Evolutionary conservation across 2,113 vertebrate genomes (phyloP), one percentile per base, ranked within the genome.

Genomic region (Phrynosoma blainvillii): DNA sequence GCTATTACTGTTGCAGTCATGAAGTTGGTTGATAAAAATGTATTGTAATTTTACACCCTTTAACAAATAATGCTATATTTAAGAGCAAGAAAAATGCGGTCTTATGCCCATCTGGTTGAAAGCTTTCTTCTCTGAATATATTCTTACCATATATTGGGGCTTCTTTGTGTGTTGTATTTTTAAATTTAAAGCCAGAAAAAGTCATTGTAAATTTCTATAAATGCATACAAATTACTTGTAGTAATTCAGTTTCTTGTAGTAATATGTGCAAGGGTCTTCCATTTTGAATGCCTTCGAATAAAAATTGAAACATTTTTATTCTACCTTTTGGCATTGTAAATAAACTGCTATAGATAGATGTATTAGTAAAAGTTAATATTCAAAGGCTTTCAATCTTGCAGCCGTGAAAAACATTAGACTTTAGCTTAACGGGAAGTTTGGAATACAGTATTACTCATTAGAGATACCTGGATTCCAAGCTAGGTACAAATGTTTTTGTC

Each of bases 91-190:
- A 68, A 42, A 77, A 85, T 30, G 27, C 4, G 25, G 30, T 7
- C 5, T 25, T n/a, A 65, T 65, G 40, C 11, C 36, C 65, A 3
- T 0, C 52, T 56, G 32, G 10, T 81, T 32, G 23, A 25, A 40
- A 32, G 81, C 13, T 82, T 83, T 59, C 2, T 1, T 20, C 0
- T 2, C 0, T 6, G 9, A 32, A 54, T 36, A 36, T 54, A 32
- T n/a, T 30, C 56, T 0, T 6, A 2, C 36, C 73, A 0, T 0
- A n/a, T 66, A 82, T 1, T 30, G 84, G 2, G 0, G 68, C 0
- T 62, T 89, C 3, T 4, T 1, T 2, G 56, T 87, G 68, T 13
- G 2, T 2, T 65, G 2, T 75, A 21, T 62, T 1, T 36, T 89
- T 81, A 82, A 71, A 71, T 71, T 71, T 8, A 30, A 10, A 11